Conservation (phyloP, 2,113 vertebrate genomes). For the Trichomycterus rosablanca region DNA sequence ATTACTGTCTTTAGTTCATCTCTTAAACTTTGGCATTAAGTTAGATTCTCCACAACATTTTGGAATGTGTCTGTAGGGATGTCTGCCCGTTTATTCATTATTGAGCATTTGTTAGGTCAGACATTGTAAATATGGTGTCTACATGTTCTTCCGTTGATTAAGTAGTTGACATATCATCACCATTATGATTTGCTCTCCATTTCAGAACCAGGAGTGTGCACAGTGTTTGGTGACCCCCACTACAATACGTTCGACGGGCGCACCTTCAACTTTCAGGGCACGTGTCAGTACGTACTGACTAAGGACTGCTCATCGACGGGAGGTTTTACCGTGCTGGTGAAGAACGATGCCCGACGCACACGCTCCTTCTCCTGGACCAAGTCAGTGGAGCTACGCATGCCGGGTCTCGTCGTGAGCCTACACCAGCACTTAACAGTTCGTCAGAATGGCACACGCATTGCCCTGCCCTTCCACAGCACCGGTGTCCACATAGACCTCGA, state of each 20-base stretch:
- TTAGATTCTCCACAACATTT: too few species aligned
- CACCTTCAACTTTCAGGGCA: slow-evolving; percentile 99
- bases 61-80: too few species aligned
- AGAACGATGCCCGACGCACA: slow-evolving; percentile 90
- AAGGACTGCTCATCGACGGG: slow-evolving; percentile 86
- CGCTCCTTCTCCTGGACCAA: slow-evolving; percentile 98
- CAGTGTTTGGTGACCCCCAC: slow-evolving; percentile 97
- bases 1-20: too few species aligned
- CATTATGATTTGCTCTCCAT: too few species aligned
- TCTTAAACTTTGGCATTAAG: too few species aligned
- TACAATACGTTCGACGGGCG: slow-evolving; percentile 98
- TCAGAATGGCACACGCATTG: slow-evolving; percentile 86
- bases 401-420: slow-evolving; percentile 76
- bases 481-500: slow-evolving; percentile 89
- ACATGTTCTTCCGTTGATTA: too few species aligned
- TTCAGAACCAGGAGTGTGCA: slow-evolving; percentile 94
- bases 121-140: too few species aligned
- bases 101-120: too few species aligned
- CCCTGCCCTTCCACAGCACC: slow-evolving; percentile 80
- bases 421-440: slow-evolving; percentile 94
- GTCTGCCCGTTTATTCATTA: too few species aligned
- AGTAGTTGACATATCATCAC: too few species aligned
- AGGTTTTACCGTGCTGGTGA: slow-evolving; percentile 93
- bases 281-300: slow-evolving; percentile 93
- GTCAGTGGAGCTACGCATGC: slow-evolving; percentile 84